phyloP scores from a whole-genome alignment of 2,797 vertebrate genomes.

The Vireo griseus region DNA sequence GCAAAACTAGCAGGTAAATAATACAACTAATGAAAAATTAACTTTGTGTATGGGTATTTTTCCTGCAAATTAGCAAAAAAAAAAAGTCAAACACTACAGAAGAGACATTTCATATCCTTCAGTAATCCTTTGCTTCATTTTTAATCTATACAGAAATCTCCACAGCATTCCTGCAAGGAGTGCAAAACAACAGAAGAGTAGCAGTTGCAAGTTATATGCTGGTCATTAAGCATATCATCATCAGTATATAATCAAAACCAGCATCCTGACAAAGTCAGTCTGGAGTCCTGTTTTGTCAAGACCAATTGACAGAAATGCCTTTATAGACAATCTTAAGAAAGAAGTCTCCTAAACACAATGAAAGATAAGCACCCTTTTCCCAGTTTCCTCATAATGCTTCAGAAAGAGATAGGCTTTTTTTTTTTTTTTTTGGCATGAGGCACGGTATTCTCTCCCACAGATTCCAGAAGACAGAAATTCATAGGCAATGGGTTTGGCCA shows the following conservation, averaged over 20 bases:
- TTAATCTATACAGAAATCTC: not conserved
- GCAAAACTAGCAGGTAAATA: not conserved
- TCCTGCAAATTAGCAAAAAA: not conserved
- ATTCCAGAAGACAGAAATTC: not conserved
- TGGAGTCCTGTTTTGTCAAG: not conserved
- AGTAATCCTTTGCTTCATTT: not conserved
- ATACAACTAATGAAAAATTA: not conserved
- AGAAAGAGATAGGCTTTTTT: not conserved
- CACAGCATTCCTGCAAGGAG: not conserved
- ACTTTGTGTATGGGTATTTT: not conserved
- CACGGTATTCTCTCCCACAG: not conserved
- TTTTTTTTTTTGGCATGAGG: not conserved
- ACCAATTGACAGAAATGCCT: not conserved
- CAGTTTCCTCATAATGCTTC: not conserved
- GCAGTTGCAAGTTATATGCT: not conserved
- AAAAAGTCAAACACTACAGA: not conserved
- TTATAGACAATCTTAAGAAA: not conserved
- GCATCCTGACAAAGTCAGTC: not conserved
- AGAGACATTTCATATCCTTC: not conserved
- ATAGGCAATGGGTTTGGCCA: not conserved
- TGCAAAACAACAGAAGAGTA: not conserved
- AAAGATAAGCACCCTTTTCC: not conserved
- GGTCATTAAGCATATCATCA: not conserved
- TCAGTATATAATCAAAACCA: not conserved
- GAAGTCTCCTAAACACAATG: not conserved